Conservation (phyloP, 2,113 vertebrate species). For the Mixornis gularis region DNA sequence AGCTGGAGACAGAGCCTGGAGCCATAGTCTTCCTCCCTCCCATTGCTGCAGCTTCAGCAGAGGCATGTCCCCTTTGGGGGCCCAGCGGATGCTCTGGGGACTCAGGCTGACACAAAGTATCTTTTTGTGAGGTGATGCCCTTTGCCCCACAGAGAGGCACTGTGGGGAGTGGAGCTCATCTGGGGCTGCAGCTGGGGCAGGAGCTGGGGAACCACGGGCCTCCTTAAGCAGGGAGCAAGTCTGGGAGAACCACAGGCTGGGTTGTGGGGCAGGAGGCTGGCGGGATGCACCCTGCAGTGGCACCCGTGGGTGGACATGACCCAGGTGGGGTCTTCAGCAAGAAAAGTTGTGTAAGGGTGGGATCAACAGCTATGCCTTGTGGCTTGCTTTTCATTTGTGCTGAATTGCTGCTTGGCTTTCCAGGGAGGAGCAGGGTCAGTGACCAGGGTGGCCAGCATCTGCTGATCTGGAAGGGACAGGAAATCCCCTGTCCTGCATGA, state of each 20-base stretch:
- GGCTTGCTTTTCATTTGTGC: background rate
- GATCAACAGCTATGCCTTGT: background rate
- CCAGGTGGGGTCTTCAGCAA: background rate
- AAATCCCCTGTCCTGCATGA: fast-evolving
- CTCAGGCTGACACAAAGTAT: background rate
- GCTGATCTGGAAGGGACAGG: background rate
- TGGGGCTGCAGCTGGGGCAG: background rate
- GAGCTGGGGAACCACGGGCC: background rate
- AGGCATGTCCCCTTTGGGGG: fast-evolving
- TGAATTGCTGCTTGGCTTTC: background rate
- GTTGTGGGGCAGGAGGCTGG: background rate
- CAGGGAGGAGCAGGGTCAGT: background rate
- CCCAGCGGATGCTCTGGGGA: background rate
- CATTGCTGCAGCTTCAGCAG: background rate
- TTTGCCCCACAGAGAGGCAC: background rate
- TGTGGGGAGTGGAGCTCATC: background rate
- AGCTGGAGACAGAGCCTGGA: background rate
- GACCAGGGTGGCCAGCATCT: background rate
- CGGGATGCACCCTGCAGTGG: background rate
- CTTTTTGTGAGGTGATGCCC: background rate
- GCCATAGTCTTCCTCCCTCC: background rate
- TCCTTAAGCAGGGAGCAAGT: background rate
- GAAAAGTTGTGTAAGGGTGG: background rate
- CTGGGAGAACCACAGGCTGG: background rate
- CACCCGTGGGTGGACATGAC: fast-evolving